Percentiles rank a stretch among this genome's conserved stretches.
Conservation (phyloP, 1,140 invertebrate genomes). For the Elymnias hypermnestra region DNA sequence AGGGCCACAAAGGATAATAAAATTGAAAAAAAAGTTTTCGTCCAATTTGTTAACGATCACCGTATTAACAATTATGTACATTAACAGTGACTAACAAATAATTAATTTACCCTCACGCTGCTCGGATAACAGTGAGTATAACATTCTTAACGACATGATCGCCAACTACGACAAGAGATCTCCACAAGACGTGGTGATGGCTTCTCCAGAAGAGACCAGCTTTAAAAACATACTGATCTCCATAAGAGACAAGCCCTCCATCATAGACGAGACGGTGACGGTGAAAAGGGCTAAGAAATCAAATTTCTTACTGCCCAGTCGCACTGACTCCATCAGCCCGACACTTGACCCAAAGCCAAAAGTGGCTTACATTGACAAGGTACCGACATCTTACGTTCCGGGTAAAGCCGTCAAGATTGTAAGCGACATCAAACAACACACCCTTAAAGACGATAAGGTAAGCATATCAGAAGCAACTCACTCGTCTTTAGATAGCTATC, state of each 20-base stretch:
- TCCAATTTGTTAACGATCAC: no score
- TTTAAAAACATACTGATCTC: slow-evolving; percentile 67
- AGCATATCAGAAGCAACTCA: slow-evolving; percentile 47
- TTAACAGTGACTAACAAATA: slow-evolving; percentile 43
- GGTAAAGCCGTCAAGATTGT: slow-evolving; percentile 65
- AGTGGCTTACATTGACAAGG: slow-evolving; percentile 56
- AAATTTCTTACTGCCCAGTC: slow-evolving; percentile 48
- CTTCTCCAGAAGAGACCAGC: slow-evolving; percentile 54
- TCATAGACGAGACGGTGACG: slow-evolving; percentile 53
- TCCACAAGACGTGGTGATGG: slow-evolving; percentile 54
- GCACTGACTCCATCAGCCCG: slow-evolving; percentile 53
- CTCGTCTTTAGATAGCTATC: slow-evolving; percentile 51
- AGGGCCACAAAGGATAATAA: no score
- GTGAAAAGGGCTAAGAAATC: slow-evolving; percentile 48
- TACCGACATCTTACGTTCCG: slow-evolving; percentile 47
- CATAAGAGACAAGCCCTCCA: slow-evolving; percentile 54
- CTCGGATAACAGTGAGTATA: slow-evolving; percentile 64
- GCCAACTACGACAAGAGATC: slow-evolving; percentile 51
- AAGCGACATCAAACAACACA: slow-evolving; percentile 45
- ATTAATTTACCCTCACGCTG: slow-evolving; percentile 50
- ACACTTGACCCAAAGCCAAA: slow-evolving; percentile 42
- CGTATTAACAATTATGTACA: no score
- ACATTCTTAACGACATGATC: slow-evolving; percentile 41
- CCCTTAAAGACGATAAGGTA: slow-evolving; percentile 68
- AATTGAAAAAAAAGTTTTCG: no score